Evolutionary conservation across 2,113 vertebrate genomes (phyloP).

Genomic region (Monarcha castaneiventris): DNA sequence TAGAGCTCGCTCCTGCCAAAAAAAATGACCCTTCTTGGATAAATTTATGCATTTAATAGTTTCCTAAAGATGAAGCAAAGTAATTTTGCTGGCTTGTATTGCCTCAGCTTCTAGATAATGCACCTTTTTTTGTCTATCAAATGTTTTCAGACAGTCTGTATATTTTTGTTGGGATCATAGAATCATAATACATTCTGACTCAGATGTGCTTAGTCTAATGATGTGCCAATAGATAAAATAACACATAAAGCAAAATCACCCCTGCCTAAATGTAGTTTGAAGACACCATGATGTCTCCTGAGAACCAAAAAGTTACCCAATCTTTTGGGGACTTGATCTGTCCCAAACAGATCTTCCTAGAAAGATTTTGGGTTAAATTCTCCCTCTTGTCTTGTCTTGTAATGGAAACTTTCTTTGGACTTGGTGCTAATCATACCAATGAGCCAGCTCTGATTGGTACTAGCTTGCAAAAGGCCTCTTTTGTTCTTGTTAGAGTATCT

Average conservation of each 20-base stretch:
- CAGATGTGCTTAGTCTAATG: background rate
- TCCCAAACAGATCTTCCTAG: background rate
- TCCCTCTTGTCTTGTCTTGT: constrained; percentile 16
- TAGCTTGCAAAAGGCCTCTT: constrained; percentile 77
- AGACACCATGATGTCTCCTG: background rate
- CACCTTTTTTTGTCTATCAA: background rate
- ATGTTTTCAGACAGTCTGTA: background rate
- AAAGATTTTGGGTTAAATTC: constrained; percentile 26
- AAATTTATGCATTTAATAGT: background rate
- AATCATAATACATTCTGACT: background rate
- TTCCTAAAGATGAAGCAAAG: background rate
- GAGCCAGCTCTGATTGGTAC: constrained; percentile 63
- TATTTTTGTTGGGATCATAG: background rate
- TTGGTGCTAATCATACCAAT: constrained; percentile 61
- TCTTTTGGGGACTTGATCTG: background rate
- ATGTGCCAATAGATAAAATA: background rate
- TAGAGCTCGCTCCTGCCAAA: background rate
- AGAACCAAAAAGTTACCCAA: background rate
- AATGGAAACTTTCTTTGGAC: constrained; percentile 58
- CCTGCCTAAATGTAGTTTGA: background rate
- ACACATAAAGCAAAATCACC: background rate
- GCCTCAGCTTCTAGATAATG: background rate
- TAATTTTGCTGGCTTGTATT: background rate
- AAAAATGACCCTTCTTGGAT: background rate
- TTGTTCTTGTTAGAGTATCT: constrained; percentile 82